Base-by-base conservation (phyloP, 2,888 invertebrate genomes). In the Cabera pusaria region DNA sequence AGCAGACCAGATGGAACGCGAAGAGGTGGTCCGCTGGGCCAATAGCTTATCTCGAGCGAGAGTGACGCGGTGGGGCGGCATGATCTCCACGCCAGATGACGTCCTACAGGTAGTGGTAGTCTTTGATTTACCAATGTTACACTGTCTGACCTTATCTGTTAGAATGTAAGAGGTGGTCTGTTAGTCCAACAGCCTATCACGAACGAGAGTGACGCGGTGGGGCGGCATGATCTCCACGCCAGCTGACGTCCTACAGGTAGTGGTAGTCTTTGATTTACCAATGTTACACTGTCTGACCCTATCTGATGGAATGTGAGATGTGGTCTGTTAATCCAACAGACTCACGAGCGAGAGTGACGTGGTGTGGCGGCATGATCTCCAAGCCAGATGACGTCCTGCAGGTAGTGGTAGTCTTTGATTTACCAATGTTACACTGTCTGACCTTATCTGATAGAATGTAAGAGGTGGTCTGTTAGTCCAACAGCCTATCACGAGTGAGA, bases 181-280 rank as follows among this genome's bases (percentile, higher is more conserved):
- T 63, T 97, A 97, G 97, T 95, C 96, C 25, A 93, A 92, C 57
- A 93, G 96, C 0, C 82, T 97, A 25, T 90, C 96, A 0, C 86
- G 96, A 24, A 97, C 97, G 7, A 89, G 97, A 42, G 98, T 98
- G 23, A 97, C 97, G 0, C 92, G 98, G 39, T 98, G 98, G 98
- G 98, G 98, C 33, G 98, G 98, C 36, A 98, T 98, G 97, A 98
- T 98, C 66, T 98, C 98, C 12, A 98, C 98, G 5, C 98, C 98
- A 0, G 14, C 4, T 14, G 14, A 14, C 2, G 14, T 14, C 3
- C 14, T 14, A 4, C 14, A 14, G 14, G 14, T 14, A 14, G 14
- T 14, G 3, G 14, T 4, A 14, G 2, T 14, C 2, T 14, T 14
- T 14, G 3, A 14, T 14, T 14, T 14, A 14, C 14, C 14, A 14